Base-by-base conservation (phyloP, 23 tunicate genomes). In the Corella eumyota region DNA sequence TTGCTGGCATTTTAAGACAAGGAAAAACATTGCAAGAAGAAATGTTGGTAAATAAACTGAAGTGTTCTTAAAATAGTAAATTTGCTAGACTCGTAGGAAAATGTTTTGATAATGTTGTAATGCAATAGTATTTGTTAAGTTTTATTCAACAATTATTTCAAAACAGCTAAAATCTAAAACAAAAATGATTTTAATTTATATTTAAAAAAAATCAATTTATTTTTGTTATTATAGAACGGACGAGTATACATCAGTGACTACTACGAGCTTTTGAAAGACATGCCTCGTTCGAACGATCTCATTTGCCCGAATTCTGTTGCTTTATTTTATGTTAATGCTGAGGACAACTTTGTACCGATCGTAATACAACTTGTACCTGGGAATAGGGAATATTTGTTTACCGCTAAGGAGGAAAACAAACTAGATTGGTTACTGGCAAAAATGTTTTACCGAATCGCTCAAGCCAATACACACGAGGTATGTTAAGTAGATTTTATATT, bases 341-440 rank as follows among this genome's bases (percentile, higher is more conserved):
- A 11, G 11, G 5, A 9, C 6, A 51, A 7, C 6, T 36, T 80
- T 6, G 61, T 66, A 1, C 90, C 90, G 5, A 64, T 80, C 26
- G 90, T 74, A 21, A 72, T 80, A 21, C 79, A 80, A 32, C 65
- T 80, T n/a, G n/a, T n/a, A n/a, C n/a, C n/a, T n/a, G n/a, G n/a
- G n/a, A n/a, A n/a, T n/a, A n/a, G n/a, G n/a, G n/a, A n/a, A n/a
- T n/a, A n/a, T n/a, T n/a, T n/a, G n/a, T n/a, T n/a, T n/a, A n/a
- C n/a, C n/a, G n/a, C n/a, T n/a, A n/a, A n/a, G 48, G 79, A 72
- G 49, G 68, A 50, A 17, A 50, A 35, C 45, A 66, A 67, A 4
- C 32, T 57, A 3, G 90, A 80, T 36, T 80, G 90, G 90, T 7
- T 63, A 30, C 61, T 80, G 30, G 90, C 90, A 1, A 80, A 80